Conservation (phyloP, 2,888 invertebrate species). For the Mesorhabditis belari region DNA sequence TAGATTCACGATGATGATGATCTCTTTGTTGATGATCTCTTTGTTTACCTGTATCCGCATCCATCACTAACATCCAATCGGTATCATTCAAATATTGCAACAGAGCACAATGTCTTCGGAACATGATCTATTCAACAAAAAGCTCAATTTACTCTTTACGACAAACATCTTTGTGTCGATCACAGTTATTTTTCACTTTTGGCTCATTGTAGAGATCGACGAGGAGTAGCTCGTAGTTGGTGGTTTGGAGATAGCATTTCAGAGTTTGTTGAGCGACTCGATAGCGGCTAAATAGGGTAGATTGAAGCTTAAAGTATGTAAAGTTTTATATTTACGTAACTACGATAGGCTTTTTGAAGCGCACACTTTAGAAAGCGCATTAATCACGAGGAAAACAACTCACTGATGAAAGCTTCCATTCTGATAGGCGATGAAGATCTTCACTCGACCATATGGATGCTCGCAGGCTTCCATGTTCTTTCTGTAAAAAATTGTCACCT, state of each 20-base stretch:
- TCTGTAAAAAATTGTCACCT: background rate
- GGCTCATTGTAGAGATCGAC: conserved; percentile 1
- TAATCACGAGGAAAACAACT: no score
- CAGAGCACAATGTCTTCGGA: background rate
- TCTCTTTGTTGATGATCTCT: no score
- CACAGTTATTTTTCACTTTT: background rate
- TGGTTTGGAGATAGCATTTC: background rate
- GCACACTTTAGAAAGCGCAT: no score
- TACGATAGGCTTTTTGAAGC: no score
- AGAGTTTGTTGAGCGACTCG: background rate
- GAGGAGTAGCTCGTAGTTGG: background rate
- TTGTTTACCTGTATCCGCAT: background rate
- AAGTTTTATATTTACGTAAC: no score
- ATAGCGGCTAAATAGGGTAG: background rate
- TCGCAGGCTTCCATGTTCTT: background rate
- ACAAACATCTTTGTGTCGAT: background rate
- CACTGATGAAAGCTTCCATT: background rate
- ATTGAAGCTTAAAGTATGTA: no score
- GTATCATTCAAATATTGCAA: background rate
- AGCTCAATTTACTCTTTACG: background rate
- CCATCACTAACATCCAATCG: background rate
- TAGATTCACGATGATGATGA: no score
- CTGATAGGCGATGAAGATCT: background rate
- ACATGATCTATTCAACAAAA: background rate
- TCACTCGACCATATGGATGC: background rate